phyloP scores from a whole-genome alignment of 1,140 invertebrate genomes.

The Aleiodes sp. region DNA sequence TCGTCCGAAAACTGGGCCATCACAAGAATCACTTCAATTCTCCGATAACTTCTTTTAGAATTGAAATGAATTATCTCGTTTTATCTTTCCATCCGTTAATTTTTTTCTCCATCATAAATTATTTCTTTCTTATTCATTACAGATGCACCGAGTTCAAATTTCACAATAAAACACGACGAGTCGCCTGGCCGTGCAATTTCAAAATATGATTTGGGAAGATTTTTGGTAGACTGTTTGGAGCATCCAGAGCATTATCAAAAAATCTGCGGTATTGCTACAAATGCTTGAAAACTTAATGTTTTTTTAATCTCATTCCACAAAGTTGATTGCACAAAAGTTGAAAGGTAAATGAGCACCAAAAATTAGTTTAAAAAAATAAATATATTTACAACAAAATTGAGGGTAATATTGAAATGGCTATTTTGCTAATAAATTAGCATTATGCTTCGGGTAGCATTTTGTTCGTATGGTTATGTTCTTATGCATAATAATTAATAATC shows the following conservation, averaged over 20 bases:
- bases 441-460: too few species aligned
- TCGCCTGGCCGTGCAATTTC: constrained; percentile 75
- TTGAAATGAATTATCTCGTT: background rate
- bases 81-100: background rate
- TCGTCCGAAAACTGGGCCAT: too few species aligned
- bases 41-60: too few species aligned
- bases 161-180: constrained; percentile 69
- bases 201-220: constrained; percentile 79
- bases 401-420: constrained; percentile 6
- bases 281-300: background rate
- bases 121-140: constrained; percentile 38
- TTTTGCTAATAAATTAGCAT: background rate
- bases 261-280: constrained; percentile 71
- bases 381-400: background rate
- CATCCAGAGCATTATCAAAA: constrained; percentile 75
- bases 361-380: constrained; percentile 12
- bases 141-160: constrained; percentile 70
- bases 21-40: too few species aligned
- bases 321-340: too few species aligned
- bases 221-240: constrained; percentile 76
- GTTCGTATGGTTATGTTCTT: too few species aligned
- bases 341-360: constrained; percentile 18
- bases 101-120: background rate
- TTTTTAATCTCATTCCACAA: background rate
- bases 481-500: too few species aligned